phyloP scores from a whole-genome alignment of 1,140 invertebrate genomes.

The Pristionchus pacificus region DNA sequence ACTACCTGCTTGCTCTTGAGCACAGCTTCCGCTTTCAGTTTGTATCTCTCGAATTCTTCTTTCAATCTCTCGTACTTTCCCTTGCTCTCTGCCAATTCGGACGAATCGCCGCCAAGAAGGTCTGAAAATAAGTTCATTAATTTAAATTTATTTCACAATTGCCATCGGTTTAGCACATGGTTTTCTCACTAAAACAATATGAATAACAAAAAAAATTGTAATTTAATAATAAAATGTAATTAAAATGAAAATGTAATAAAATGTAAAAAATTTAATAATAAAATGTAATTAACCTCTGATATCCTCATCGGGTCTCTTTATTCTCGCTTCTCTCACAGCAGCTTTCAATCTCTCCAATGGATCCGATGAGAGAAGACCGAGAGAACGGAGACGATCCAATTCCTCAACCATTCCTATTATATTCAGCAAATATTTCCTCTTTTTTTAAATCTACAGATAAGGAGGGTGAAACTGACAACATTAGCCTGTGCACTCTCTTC shows the following conservation, averaged over 20 bases:
- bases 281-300: neutral
- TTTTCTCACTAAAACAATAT: too few species aligned
- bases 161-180: too few species aligned
- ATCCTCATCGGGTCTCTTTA: neutral
- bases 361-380: neutral
- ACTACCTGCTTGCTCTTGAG: constrained; percentile 8
- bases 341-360: neutral
- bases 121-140: too few species aligned
- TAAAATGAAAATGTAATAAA: too few species aligned
- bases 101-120: neutral
- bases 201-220: too few species aligned
- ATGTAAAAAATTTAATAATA: too few species aligned
- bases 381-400: neutral
- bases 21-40: constrained; percentile 17
- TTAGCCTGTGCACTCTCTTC: neutral
- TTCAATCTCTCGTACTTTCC: constrained; percentile 7
- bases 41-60: constrained; percentile 16
- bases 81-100: neutral
- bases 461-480: neutral
- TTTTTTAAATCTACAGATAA: neutral
- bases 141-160: too few species aligned
- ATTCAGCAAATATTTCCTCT: neutral
- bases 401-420: neutral
- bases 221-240: too few species aligned
- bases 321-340: neutral